phyloP scores from a whole-genome alignment of 37 sponge, comb jelly and placozoan genomes.

The Geodia barretti region DNA sequence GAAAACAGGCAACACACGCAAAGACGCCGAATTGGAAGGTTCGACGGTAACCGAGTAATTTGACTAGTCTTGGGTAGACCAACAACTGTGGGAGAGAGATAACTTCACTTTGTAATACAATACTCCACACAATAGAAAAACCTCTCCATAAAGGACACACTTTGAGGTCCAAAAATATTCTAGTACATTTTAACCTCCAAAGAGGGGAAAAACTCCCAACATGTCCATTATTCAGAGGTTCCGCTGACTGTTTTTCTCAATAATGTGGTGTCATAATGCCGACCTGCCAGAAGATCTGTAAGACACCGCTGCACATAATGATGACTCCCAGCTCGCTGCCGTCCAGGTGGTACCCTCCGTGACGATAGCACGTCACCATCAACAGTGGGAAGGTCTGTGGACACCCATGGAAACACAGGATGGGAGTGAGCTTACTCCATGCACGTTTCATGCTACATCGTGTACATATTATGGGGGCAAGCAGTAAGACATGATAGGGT shows the following conservation, averaged over 20 bases:
- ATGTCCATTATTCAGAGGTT: too few relatives aligned
- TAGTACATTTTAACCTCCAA: not conserved
- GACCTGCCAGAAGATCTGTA: slow-evolving; percentile 69
- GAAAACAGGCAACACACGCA: slow-evolving; percentile 12
- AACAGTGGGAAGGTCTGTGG: slow-evolving; percentile 68
- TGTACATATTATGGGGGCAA: not conserved
- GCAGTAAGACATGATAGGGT: too few relatives aligned
- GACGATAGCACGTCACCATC: slow-evolving; percentile 66
- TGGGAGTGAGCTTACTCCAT: too few relatives aligned
- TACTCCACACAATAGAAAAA: too few relatives aligned
- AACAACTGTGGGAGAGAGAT: slow-evolving; percentile 35
- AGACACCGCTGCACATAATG: slow-evolving; percentile 22
- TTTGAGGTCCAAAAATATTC: not conserved
- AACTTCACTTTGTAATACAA: too few relatives aligned
- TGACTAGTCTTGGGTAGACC: slow-evolving; percentile 55
- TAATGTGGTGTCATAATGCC: too few relatives aligned
- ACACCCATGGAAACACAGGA: too few relatives aligned
- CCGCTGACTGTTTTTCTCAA: too few relatives aligned
- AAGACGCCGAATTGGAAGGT: slow-evolving; percentile 20
- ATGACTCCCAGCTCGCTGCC: slow-evolving; percentile 72
- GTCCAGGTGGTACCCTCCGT: slow-evolving; percentile 81
- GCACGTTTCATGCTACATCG: too few relatives aligned
- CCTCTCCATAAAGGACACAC: too few relatives aligned
- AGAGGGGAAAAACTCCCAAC: not conserved
- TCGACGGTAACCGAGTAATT: slow-evolving; percentile 53